Percentiles rank a stretch among this genome's conserved stretches.
Conservation (phyloP, 37 sponge, comb jelly and placozoan genomes). For the Beroe ovata region DNA sequence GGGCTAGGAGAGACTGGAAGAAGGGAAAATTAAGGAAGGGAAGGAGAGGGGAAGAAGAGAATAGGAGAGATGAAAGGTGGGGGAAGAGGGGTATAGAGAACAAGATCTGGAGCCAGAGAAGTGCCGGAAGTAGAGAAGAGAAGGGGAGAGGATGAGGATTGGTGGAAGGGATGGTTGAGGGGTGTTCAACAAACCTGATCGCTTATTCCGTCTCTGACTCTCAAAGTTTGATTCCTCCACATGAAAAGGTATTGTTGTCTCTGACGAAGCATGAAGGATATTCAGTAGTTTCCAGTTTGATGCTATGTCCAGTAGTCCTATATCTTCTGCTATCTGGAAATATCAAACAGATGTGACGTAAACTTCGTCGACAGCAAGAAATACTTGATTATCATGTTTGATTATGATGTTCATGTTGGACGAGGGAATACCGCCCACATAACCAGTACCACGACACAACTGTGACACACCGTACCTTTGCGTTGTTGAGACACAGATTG, state of each 20-base stretch:
- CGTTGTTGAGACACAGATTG: constrained; percentile 13
- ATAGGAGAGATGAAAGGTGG: neutral
- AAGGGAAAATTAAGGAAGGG: neutral
- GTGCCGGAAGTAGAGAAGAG: neutral
- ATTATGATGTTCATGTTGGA: too few relatives aligned
- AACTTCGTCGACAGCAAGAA: too few relatives aligned
- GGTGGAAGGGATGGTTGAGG: neutral
- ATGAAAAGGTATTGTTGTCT: constrained; percentile 1
- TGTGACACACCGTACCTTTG: constrained; percentile 14
- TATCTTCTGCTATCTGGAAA: constrained; percentile 27
- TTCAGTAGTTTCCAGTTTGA: constrained; percentile 57
- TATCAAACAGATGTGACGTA: too few relatives aligned
- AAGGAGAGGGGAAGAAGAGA: neutral
- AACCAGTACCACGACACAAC: too few relatives aligned
- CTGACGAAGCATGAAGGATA: neutral
- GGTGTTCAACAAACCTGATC: constrained; percentile 30
- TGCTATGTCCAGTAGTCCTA: constrained; percentile 22
- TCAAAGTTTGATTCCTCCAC: constrained; percentile 47
- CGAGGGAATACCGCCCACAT: too few relatives aligned
- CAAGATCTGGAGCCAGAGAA: neutral
- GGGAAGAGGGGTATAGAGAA: neutral
- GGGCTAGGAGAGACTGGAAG: neutral
- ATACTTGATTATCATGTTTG: too few relatives aligned
- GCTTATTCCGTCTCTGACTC: neutral
- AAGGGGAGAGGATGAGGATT: neutral